Percentiles rank a stretch among this genome's conserved stretches.
Evolutionary conservation across 2,888 invertebrate genomes (phyloP).

Genomic region (Lithophane semibrunnea): DNA sequence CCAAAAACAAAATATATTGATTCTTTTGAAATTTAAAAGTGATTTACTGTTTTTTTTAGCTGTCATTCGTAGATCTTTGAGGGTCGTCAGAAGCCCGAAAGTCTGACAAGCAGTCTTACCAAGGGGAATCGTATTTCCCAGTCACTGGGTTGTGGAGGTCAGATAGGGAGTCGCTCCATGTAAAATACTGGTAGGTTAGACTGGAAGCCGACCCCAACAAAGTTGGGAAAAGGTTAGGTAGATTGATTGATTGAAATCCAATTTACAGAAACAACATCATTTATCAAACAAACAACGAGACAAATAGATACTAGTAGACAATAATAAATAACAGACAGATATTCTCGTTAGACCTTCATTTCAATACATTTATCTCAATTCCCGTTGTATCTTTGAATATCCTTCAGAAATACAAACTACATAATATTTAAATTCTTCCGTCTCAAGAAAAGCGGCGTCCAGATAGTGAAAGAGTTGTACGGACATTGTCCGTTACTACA

Average conservation of each 20-base stretch:
- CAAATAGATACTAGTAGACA: background rate
- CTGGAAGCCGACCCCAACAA: too few relatives aligned
- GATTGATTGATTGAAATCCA: background rate
- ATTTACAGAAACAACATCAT: background rate
- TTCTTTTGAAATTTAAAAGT: background rate
- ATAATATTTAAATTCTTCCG: conserved; percentile 35
- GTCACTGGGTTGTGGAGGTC: too few relatives aligned
- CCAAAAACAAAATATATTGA: too few relatives aligned
- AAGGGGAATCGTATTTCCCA: too few relatives aligned
- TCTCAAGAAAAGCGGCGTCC: conserved; percentile 19
- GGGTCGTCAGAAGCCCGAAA: too few relatives aligned
- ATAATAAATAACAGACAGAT: background rate
- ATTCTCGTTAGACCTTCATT: conserved; percentile 10
- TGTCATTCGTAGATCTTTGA: too few relatives aligned
- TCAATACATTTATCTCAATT: conserved; percentile 33
- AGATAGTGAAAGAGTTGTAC: conserved; percentile 22
- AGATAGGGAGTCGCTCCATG: too few relatives aligned
- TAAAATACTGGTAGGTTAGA: too few relatives aligned
- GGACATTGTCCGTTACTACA: conserved; percentile 24
- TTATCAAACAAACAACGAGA: conserved; percentile 2
- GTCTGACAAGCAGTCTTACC: too few relatives aligned
- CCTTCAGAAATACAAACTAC: conserved; percentile 20
- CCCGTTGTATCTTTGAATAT: conserved; percentile 22
- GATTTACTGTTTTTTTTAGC: too few relatives aligned
- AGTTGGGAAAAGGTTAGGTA: too few relatives aligned